A percentile compares a stretch with the other conserved stretches of the same genome.
These are phyloP conservation scores for Corythornis cristatus DNA, from an alignment of 2,113 vertebrate species.

Conservation along the genomic window DNA sequence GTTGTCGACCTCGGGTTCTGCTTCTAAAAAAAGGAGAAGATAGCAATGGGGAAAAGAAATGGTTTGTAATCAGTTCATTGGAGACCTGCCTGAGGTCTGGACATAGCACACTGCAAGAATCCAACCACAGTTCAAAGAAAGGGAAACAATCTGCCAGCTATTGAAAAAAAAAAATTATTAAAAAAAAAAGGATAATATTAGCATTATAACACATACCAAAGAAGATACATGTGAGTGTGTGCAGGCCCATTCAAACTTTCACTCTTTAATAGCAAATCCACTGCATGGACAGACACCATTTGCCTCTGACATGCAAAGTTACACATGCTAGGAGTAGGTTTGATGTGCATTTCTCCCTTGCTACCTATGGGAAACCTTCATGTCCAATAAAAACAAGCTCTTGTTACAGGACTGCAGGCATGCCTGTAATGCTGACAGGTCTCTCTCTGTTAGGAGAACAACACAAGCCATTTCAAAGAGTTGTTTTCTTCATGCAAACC, in stretches of 20 bases:
- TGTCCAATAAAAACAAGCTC: conserved; percentile 29
- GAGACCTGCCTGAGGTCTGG: conserved; percentile 22
- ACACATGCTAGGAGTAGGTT: conserved; percentile 71
- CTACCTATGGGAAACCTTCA: not conserved
- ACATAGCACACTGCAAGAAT: conserved; percentile 26
- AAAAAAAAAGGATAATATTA: not conserved
- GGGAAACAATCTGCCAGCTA: conserved; percentile 59
- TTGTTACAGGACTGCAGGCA: conserved; percentile 17
- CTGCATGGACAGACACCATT: conserved; percentile 34
- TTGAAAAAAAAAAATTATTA: not conserved
- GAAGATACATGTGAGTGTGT: not conserved
- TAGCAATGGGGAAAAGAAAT: conserved; percentile 48
- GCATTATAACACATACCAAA: not conserved
- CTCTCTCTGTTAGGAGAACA: not conserved
- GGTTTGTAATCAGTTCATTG: not conserved
- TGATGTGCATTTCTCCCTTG: conserved; percentile 60
- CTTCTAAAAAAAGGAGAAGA: conserved; percentile 80
- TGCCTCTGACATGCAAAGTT: conserved; percentile 60
- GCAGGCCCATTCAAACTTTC: conserved; percentile 52
- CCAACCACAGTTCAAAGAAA: conserved; percentile 53
- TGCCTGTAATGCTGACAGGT: conserved; percentile 3
- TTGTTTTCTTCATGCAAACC: not conserved
- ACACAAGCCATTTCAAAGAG: not conserved
- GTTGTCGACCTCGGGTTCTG: conserved; percentile 89
- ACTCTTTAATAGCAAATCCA: conserved; percentile 42